Evolutionary conservation across 2,113 vertebrate genomes (phyloP).

Genomic region (Bujurquina vittata): DNA sequence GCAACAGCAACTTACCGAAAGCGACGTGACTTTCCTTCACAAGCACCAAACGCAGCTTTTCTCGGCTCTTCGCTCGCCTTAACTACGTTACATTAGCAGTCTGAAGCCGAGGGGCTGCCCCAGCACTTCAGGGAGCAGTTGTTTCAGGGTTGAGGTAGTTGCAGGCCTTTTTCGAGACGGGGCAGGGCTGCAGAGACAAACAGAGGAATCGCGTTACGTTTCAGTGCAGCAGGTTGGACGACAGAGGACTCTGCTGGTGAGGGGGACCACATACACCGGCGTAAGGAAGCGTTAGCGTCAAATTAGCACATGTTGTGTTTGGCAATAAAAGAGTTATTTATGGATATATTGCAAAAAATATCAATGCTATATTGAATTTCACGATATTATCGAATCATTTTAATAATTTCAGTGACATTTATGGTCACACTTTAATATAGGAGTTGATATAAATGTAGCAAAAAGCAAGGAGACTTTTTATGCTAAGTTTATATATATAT

Average conservation of each 20-base stretch:
- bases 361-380: background rate
- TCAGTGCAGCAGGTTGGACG: conserved; percentile 5
- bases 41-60: background rate
- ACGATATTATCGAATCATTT: background rate
- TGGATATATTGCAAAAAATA: fast-evolving
- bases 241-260: conserved; percentile 54
- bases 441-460: no score
- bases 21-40: background rate
- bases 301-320: no score
- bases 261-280: conserved; percentile 39
- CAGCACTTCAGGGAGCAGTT: background rate
- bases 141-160: background rate
- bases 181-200: conserved; percentile 53
- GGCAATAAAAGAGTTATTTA: background rate
- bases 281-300: background rate
- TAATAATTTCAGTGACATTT: background rate
- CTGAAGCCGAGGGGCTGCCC: background rate
- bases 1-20: conserved; percentile 64
- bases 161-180: conserved; percentile 46
- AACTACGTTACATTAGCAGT: fast-evolving
- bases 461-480: no score
- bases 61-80: fast-evolving
- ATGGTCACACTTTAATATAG: no score
- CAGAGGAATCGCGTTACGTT: conserved; percentile 64
- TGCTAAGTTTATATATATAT: no score